A percentile compares a stretch with the other conserved stretches of the same genome.
Evolutionary conservation across 1,140 invertebrate species (phyloP).

Genomic region (Leptopilina boulardi): DNA sequence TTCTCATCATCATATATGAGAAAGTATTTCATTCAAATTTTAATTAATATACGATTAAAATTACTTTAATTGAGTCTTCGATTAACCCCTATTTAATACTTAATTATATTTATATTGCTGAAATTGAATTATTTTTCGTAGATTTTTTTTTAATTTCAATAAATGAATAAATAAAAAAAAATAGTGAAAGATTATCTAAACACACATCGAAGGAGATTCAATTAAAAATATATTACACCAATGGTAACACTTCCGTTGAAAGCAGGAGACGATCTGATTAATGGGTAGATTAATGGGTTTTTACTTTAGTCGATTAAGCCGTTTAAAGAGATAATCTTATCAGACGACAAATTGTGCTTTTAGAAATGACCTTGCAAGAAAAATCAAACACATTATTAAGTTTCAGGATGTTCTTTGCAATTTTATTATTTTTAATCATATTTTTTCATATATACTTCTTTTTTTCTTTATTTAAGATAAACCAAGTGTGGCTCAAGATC

Average conservation of each 20-base stretch:
- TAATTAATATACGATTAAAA: no score
- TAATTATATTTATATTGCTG: no score
- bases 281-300: background rate
- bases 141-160: no score
- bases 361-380: background rate
- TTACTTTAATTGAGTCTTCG: no score
- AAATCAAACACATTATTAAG: background rate
- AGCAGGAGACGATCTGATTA: background rate
- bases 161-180: background rate
- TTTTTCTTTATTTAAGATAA: conserved; percentile 6
- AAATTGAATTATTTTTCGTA: no score
- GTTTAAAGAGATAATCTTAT: background rate
- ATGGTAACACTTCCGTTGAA: conserved; percentile 18
- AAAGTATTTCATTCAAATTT: no score
- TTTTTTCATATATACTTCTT: background rate
- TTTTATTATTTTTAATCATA: background rate
- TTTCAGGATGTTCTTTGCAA: background rate
- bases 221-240: background rate
- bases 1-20: no score
- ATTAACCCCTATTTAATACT: no score
- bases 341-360: conserved; percentile 6
- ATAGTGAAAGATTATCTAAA: background rate
- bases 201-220: background rate
- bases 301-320: background rate
- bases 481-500: conserved; percentile 4